Conservation (phyloP, 2,888 invertebrate genomes). For the Philopedon plagiatum region DNA sequence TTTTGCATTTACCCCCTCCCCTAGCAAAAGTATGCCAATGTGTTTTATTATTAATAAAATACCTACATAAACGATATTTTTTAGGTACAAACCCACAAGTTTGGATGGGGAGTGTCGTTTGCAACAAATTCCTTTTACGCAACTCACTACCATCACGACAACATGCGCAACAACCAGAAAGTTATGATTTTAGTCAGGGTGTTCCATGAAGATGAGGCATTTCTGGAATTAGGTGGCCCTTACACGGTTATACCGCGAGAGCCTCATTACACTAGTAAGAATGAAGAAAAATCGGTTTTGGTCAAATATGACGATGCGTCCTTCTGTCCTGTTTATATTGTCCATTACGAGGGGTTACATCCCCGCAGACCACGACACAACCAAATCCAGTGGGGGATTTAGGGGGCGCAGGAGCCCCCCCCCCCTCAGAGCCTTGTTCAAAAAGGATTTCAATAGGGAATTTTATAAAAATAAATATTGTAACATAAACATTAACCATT, state of each 20-base stretch:
- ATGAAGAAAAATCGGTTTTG: slow-evolving; percentile 10
- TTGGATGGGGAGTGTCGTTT: slow-evolving; percentile 52
- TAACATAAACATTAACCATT: no score
- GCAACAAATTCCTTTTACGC: slow-evolving; percentile 49
- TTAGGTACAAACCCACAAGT: slow-evolving; percentile 30
- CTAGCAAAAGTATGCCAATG: no score
- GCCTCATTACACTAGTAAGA: slow-evolving; percentile 1
- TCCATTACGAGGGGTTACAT: background rate
- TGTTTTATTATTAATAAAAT: no score
- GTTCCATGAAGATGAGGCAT: background rate
- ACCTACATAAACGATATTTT: background rate
- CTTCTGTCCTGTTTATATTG: slow-evolving; percentile 28
- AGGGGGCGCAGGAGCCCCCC: no score
- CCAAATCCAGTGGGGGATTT: background rate
- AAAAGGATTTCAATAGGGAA: no score
- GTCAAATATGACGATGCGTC: slow-evolving; percentile 43
- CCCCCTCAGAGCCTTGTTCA: no score
- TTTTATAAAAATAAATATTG: no score
- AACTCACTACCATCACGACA: slow-evolving; percentile 26
- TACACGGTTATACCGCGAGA: background rate
- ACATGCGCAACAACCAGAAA: background rate
- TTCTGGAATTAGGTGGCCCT: background rate
- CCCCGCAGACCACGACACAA: background rate
- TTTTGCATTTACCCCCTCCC: no score
- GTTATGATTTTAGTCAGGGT: slow-evolving; percentile 27